Evolutionary conservation across 1,140 invertebrate species (phyloP).

Genomic region (Ceratina australensis): DNA sequence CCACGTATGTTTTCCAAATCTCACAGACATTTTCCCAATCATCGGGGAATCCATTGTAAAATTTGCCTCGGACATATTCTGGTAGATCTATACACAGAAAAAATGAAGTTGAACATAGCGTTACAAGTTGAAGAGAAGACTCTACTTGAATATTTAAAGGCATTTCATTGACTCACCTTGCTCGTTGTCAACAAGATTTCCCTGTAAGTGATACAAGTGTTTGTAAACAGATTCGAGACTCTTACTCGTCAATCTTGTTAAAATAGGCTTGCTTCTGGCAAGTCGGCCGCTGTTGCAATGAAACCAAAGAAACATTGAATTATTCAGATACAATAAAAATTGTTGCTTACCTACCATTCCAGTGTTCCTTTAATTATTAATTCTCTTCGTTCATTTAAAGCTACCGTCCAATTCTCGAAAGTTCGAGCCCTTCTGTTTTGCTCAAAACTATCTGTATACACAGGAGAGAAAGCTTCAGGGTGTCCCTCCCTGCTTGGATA

Average conservation of each 20-base stretch:
- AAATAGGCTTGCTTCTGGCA: constrained; percentile 70
- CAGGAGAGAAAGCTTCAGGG: background rate
- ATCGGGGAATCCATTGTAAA: constrained; percentile 75
- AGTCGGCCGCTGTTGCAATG: constrained; percentile 59
- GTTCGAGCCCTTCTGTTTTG: constrained; percentile 32
- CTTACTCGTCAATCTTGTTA: constrained; percentile 56
- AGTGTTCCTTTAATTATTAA: constrained; percentile 71
- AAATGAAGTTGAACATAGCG: background rate
- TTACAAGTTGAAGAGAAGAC: background rate
- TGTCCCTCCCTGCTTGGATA: background rate
- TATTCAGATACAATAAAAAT: constrained; percentile 1
- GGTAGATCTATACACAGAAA: constrained; percentile 66
- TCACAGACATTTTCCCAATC: constrained; percentile 74
- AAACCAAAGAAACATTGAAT: constrained; percentile 14
- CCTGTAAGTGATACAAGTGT: constrained; percentile 68
- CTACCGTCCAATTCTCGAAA: constrained; percentile 68
- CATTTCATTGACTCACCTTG: constrained; percentile 57
- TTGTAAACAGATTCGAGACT: constrained; percentile 66
- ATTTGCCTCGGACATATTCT: constrained; percentile 72
- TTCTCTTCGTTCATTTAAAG: constrained; percentile 61
- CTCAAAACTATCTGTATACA: background rate
- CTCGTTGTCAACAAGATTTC: constrained; percentile 66
- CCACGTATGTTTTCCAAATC: constrained; percentile 68
- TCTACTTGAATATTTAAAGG: background rate
- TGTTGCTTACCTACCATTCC: constrained; percentile 51